Percentiles rank a stretch among this genome's conserved stretches.
phyloP scores from a whole-genome alignment of 1,140 invertebrate species.

The Apolygus lucorum region DNA sequence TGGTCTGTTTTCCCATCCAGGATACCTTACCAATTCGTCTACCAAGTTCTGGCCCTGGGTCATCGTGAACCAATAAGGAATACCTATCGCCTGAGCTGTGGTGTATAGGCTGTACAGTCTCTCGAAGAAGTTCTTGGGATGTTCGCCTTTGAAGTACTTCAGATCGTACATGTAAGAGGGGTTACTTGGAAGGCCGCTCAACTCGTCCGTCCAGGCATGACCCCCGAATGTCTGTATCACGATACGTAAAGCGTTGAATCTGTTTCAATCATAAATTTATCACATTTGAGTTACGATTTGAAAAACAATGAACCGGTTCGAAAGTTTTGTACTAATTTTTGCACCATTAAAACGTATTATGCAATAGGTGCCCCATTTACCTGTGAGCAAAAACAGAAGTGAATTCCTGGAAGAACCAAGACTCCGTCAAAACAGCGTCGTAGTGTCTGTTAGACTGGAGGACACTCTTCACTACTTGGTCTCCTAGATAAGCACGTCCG shows the following conservation, averaged over 20 bases:
- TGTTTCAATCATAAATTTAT: too few relatives aligned
- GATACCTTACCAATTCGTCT: constrained; percentile 30
- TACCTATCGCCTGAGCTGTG: not conserved
- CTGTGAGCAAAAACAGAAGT: constrained; percentile 31
- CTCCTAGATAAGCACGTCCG: not conserved
- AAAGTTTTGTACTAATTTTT: too few relatives aligned
- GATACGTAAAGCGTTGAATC: constrained; percentile 31
- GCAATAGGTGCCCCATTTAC: too few relatives aligned
- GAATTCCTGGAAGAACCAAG: constrained; percentile 36
- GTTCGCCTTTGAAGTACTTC: constrained; percentile 13
- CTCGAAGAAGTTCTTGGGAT: constrained; percentile 27
- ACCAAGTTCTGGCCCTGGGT: not conserved
- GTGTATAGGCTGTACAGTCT: constrained; percentile 10
- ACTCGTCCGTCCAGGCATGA: constrained; percentile 15
- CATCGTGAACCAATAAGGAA: not conserved
- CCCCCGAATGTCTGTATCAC: not conserved
- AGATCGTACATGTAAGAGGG: constrained; percentile 27
- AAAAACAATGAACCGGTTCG: too few relatives aligned
- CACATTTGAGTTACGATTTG: too few relatives aligned
- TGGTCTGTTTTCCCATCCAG: constrained; percentile 30
- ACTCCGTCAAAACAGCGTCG: constrained; percentile 37
- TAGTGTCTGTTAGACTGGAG: constrained; percentile 30
- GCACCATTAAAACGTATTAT: too few relatives aligned
- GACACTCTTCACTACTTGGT: constrained; percentile 1
- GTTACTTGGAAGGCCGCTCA: constrained; percentile 25